These are phyloP conservation scores for Atherinosoma microstoma DNA, from an alignment of 2,797 vertebrate species.

Conservation along the genomic window DNA sequence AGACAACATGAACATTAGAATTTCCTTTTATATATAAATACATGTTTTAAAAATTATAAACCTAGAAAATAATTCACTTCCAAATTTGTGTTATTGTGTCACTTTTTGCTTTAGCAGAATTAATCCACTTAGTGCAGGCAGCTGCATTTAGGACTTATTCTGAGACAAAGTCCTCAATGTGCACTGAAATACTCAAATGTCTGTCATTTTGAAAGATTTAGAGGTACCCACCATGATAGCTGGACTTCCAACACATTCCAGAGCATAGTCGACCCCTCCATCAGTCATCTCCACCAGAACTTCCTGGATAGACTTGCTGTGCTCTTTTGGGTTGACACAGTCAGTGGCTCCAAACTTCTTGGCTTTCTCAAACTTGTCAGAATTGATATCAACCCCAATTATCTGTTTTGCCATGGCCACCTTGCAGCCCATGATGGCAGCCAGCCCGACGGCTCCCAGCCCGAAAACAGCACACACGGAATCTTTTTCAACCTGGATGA, in stretches of 20 bases:
- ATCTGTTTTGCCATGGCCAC: conserved; percentile 83
- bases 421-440: conserved; percentile 87
- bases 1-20: background rate
- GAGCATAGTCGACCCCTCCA: conserved; percentile 80
- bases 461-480: conserved; percentile 83
- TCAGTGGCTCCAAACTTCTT: conserved; percentile 86
- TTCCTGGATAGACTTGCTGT: conserved; percentile 79
- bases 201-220: background rate
- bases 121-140: background rate
- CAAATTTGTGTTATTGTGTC: background rate
- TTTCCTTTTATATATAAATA: background rate
- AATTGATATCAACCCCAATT: conserved; percentile 87
- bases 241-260: conserved; percentile 85
- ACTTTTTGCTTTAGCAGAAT: background rate
- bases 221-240: conserved; percentile 84
- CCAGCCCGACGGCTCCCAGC: conserved; percentile 88
- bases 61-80: background rate
- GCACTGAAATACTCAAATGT: background rate
- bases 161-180: background rate
- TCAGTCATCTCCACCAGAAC: conserved; percentile 83
- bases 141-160: background rate
- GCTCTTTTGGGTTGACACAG: conserved; percentile 85
- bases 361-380: conserved; percentile 85
- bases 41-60: background rate
- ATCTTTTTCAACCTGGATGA: conserved; percentile 84